These are phyloP conservation scores for Cephus runcator DNA, from an alignment of 2,888 invertebrate genomes.

Conservation along the genomic window DNA sequence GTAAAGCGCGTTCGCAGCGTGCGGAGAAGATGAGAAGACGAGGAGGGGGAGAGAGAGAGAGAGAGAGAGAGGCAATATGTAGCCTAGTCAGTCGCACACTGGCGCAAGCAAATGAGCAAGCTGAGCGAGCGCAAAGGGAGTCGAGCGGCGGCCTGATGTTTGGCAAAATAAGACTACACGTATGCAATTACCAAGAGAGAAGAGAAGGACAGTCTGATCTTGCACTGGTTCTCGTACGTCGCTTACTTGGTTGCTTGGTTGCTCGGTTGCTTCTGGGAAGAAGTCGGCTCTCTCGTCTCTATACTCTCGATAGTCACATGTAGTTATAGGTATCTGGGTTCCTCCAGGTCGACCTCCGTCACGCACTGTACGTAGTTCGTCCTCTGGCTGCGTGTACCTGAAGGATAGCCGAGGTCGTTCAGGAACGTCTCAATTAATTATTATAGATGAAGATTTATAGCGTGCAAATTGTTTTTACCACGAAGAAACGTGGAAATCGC, in stretches of 20 bases:
- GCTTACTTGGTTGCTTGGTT: neutral
- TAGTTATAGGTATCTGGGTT: neutral
- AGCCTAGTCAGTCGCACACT: neutral
- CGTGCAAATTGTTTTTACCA: slow-evolving; percentile 26
- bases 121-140: neutral
- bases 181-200: slow-evolving; percentile 27
- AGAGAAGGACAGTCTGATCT: slow-evolving; percentile 6
- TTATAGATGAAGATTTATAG: slow-evolving; percentile 34
- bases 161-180: slow-evolving; percentile 34
- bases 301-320: neutral
- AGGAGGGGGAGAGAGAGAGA: neutral
- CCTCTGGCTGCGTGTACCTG: neutral
- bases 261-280: neutral
- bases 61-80: neutral
- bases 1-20: neutral
- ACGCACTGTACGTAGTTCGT: neutral
- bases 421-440: slow-evolving; percentile 40
- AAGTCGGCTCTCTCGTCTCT: neutral
- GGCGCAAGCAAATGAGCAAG: neutral
- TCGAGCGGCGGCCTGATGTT: neutral
- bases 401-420: neutral
- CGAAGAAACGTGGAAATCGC: neutral
- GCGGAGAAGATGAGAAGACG: neutral
- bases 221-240: slow-evolving; percentile 5
- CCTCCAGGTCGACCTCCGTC: neutral